Evolutionary conservation across 1,140 invertebrate genomes (phyloP), one percentile per base, ranked within the genome.

Genomic region (Apis dorsata): DNA sequence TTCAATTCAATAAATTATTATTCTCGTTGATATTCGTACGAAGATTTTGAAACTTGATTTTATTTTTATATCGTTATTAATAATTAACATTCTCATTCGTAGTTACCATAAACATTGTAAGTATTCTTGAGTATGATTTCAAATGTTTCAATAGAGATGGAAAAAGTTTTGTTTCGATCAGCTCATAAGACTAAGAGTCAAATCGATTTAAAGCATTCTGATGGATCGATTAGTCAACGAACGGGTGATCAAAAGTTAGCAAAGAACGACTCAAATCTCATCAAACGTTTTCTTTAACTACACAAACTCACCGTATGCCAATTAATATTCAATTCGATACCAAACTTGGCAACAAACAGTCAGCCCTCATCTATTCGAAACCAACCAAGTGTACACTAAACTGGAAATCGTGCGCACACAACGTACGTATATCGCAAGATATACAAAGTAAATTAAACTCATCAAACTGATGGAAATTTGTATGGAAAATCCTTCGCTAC

Each of bases 301-400:
- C 10, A 44, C 53, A 71, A 44, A 11, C 17, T 2, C 19, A 7
- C 34, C 34, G 34, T 49, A 24, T 24, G 49, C 8, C 72, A 74
- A 74, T 60, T 74, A 74, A 74, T 74, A 74, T 74, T 74, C 72
- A 59, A 74, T 74, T 74, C 72, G 21, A 62, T 60, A 49, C 9
- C 28, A 49, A 74, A 74, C 34, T 74, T 74, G 11, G 28, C 44
- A n/a, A 49, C 72, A n/a, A 74, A 74, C 72, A 74, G 62, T 28
- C 44, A 44, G 1, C 55, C 10, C 5, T 2, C 55, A 72, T 19
- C 28, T 55, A 21, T 11, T 12, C 17, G 4, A 60, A 60, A 60
- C 34, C 44, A 68, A 21, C 10, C 15, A n/a, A 68, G 19, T 34
- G 66, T 12, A 10, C n/a, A 11, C n/a, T 21, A 3, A 4, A 11